phyloP scores from a whole-genome alignment of 2,113 vertebrate species.

The Barnardius zonarius region DNA sequence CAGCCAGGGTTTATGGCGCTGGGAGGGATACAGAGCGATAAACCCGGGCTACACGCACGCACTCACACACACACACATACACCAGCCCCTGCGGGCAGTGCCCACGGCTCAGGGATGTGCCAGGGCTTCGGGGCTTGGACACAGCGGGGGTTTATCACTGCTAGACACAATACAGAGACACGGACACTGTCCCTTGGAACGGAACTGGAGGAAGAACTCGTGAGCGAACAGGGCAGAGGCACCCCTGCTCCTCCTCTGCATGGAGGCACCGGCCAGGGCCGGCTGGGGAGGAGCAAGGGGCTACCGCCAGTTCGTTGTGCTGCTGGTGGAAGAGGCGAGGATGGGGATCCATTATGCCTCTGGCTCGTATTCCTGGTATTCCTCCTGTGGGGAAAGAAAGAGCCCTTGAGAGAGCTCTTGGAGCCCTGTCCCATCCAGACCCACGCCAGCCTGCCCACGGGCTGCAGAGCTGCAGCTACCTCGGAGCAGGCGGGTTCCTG shows the following conservation, averaged over 20 bases:
- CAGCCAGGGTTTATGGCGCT: conserved; percentile 83
- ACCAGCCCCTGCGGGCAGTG: background rate
- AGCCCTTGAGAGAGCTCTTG: background rate
- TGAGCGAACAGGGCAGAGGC: conserved; percentile 57
- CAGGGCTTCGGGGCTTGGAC: background rate
- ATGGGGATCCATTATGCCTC: conserved; percentile 87
- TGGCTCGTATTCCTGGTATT: conserved; percentile 96
- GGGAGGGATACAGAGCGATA: conserved; percentile 91
- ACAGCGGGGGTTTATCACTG: conserved; percentile 53
- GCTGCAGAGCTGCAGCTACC: background rate
- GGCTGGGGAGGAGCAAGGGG: conserved; percentile 40
- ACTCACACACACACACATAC: background rate
- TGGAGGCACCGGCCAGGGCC: background rate
- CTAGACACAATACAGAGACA: conserved; percentile 72
- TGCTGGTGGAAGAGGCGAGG: conserved; percentile 87
- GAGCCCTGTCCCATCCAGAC: background rate
- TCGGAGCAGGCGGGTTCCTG: background rate
- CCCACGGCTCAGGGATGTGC: background rate
- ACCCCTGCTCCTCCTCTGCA: conserved; percentile 48
- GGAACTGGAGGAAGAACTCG: conserved; percentile 78
- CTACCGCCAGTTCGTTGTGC: conserved; percentile 85
- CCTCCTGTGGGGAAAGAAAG: conserved; percentile 75
- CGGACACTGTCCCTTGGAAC: conserved; percentile 68
- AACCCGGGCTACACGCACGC: conserved; percentile 66
- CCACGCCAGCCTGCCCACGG: fast-evolving